Conservation (phyloP, 2,888 invertebrate genomes). For the Ichneumoninae sp. region DNA sequence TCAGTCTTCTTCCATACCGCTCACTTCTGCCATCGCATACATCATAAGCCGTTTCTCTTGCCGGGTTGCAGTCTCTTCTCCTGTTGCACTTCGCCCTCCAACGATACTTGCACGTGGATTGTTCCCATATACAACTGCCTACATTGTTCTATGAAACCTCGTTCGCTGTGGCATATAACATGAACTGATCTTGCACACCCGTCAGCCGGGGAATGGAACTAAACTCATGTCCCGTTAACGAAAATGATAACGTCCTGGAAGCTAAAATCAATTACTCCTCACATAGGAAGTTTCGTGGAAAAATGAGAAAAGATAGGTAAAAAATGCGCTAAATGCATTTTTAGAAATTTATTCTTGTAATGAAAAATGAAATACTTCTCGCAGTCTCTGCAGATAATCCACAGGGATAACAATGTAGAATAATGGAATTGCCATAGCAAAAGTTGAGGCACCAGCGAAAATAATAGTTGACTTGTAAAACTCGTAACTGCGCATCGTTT, state of each 20-base stretch:
- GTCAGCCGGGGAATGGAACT: constrained; percentile 15
- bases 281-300: neutral
- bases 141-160: constrained; percentile 18
- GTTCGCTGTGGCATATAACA: constrained; percentile 32
- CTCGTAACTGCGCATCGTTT: constrained; percentile 56
- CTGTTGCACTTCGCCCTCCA: constrained; percentile 50
- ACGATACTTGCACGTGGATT: constrained; percentile 23
- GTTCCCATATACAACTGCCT: constrained; percentile 42
- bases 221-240: constrained; percentile 2
- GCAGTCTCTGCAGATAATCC: neutral
- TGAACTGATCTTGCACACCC: constrained; percentile 42
- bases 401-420: constrained; percentile 45
- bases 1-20: constrained; percentile 54
- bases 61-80: constrained; percentile 39
- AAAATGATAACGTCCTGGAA: neutral
- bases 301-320: neutral
- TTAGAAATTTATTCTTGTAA: neutral
- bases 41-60: constrained; percentile 36
- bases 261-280: neutral
- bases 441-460: constrained; percentile 38
- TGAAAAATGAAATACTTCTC: neutral
- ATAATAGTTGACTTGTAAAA: constrained; percentile 63
- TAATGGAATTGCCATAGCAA: constrained; percentile 45
- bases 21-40: constrained; percentile 28
- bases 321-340: neutral